Evolutionary conservation across 2,797 vertebrate species (phyloP).

Genomic region (Synaphobranchus kaupii): DNA sequence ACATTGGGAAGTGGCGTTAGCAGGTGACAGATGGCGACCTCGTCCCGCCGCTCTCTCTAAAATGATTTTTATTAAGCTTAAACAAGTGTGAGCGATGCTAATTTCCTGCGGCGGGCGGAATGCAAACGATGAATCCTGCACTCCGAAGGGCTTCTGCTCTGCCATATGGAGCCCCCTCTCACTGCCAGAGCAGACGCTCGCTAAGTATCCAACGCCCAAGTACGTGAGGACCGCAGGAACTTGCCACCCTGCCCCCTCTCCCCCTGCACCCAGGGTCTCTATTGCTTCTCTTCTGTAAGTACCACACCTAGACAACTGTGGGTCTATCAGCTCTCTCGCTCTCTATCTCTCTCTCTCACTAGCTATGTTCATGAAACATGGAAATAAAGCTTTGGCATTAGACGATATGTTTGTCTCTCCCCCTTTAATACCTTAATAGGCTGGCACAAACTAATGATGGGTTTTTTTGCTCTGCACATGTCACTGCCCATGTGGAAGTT

Average conservation of each 20-base stretch:
- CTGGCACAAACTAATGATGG: no score
- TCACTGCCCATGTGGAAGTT: no score
- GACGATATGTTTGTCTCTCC: no score
- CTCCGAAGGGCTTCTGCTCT: constrained; percentile 70
- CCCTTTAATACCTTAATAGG: no score
- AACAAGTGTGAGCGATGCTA: constrained; percentile 83
- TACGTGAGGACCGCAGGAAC: constrained; percentile 15
- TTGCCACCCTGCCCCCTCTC: background rate
- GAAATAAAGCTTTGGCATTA: no score
- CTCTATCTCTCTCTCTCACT: constrained; percentile 38
- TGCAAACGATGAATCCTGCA: constrained; percentile 78
- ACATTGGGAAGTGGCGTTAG: constrained; percentile 75
- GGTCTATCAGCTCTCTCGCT: constrained; percentile 19
- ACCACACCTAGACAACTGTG: constrained; percentile 18
- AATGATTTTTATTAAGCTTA: constrained; percentile 91
- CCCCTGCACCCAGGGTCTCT: background rate
- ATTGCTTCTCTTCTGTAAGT: background rate
- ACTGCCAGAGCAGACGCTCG: constrained; percentile 69
- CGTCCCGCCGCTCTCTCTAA: constrained; percentile 75
- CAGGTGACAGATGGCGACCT: constrained; percentile 86
- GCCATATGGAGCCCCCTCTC: constrained; percentile 76
- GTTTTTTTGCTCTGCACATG: no score
- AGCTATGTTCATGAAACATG: background rate
- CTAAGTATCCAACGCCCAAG: constrained; percentile 52
- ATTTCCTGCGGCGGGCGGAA: constrained; percentile 82